Percentiles rank a stretch among this genome's conserved stretches.
phyloP scores from a whole-genome alignment of 2,888 invertebrate genomes.

The Phortica okadai region DNA sequence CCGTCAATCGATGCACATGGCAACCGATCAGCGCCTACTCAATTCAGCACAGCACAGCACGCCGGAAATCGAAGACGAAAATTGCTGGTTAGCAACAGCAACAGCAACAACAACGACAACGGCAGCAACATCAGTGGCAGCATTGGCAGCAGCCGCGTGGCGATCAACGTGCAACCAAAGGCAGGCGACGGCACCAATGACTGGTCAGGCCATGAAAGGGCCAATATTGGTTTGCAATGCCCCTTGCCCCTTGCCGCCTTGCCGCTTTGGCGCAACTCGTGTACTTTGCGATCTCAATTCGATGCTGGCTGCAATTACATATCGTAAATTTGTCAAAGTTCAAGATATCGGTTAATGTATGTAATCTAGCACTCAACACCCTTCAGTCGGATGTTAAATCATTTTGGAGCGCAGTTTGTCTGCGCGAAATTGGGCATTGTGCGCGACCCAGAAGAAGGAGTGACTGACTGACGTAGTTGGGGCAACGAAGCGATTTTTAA shows the following conservation, averaged over 20 bases:
- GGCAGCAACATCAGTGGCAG: constrained; percentile 40
- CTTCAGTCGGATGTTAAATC: constrained; percentile 57
- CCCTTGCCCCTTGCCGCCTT: not conserved
- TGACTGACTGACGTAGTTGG: constrained; percentile 17
- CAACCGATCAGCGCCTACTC: constrained; percentile 30
- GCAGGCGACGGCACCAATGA: not conserved
- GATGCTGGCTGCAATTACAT: constrained; percentile 69
- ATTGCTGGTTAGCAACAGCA: constrained; percentile 63
- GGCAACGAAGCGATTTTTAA: not conserved
- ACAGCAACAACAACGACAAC: constrained; percentile 39
- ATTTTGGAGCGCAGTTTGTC: constrained; percentile 16
- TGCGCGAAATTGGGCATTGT: constrained; percentile 34
- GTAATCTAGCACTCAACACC: constrained; percentile 71
- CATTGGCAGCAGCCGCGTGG: constrained; percentile 38
- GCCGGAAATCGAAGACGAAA: constrained; percentile 66
- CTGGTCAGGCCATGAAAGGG: constrained; percentile 12
- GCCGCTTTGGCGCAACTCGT: not conserved
- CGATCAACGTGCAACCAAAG: not conserved
- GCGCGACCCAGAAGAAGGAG: not conserved
- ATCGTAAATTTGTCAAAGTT: constrained; percentile 73
- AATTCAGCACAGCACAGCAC: constrained; percentile 40
- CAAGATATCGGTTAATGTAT: constrained; percentile 63
- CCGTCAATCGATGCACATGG: constrained; percentile 16
- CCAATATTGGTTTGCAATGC: not conserved
- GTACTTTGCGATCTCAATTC: constrained; percentile 52